phyloP scores from a whole-genome alignment of 2,113 vertebrate genomes.

The Mesembrinibis cayennensis region DNA sequence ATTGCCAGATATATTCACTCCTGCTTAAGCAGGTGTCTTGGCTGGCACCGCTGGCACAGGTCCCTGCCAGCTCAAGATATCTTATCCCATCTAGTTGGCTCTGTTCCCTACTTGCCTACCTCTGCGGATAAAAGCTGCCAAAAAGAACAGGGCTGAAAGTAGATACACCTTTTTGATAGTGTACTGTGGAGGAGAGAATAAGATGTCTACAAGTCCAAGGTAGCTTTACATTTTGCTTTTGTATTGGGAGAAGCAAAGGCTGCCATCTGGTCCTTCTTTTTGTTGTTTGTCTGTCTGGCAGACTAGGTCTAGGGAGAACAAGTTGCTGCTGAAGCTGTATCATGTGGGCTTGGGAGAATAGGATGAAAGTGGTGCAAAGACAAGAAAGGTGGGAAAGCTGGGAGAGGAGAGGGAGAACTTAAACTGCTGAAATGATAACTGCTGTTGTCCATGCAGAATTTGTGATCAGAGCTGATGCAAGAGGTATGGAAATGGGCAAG shows the following conservation, averaged over 20 bases:
- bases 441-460: background rate
- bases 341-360: background rate
- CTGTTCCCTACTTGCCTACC: background rate
- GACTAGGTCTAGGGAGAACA: background rate
- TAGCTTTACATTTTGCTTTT: background rate
- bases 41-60: background rate
- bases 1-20: background rate
- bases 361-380: background rate
- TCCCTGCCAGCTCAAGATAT: background rate
- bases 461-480: background rate
- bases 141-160: background rate
- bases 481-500: background rate
- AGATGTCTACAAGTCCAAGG: background rate
- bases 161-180: background rate
- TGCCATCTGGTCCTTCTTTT: background rate
- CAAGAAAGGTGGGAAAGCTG: background rate
- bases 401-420: background rate
- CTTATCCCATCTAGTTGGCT: background rate
- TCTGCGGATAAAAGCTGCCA: background rate
- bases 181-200: background rate
- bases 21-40: background rate
- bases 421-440: background rate
- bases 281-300: background rate
- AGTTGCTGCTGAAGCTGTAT: background rate
- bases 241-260: background rate